A percentile compares a stretch with the other conserved stretches of the same genome.
Evolutionary conservation across 1,140 invertebrate species (phyloP).

Genomic region (Zaprionus taronus): DNA sequence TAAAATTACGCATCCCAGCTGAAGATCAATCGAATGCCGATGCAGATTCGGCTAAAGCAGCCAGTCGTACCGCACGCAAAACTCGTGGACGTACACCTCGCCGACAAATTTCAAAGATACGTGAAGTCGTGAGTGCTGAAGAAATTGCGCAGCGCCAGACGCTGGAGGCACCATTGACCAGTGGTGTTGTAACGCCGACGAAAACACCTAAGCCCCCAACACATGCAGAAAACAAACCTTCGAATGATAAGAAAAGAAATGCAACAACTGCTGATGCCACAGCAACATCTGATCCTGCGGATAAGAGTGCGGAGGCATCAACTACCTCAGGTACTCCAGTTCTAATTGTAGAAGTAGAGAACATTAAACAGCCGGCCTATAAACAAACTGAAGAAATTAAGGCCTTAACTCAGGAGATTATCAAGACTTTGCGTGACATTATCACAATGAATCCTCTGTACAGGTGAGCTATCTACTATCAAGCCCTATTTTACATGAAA

Average conservation of each 20-base stretch:
- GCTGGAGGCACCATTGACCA: constrained; percentile 47
- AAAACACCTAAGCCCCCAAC: constrained; percentile 11
- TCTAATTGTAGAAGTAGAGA: constrained; percentile 98
- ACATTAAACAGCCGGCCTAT: constrained; percentile 95
- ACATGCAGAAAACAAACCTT: background rate
- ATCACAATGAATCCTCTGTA: constrained; percentile 98
- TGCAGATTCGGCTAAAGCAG: constrained; percentile 12
- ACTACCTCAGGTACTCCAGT: constrained; percentile 85
- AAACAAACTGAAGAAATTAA: constrained; percentile 97
- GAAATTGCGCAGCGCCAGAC: constrained; percentile 49
- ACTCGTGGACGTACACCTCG: constrained; percentile 71
- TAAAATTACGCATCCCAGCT: constrained; percentile 84
- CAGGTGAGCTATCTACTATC: constrained; percentile 81
- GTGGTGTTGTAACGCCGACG: constrained; percentile 39
- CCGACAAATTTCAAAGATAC: constrained; percentile 24
- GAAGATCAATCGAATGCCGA: constrained; percentile 72
- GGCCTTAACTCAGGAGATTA: constrained; percentile 97
- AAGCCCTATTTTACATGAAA: background rate
- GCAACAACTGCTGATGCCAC: background rate
- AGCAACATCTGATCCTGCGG: background rate
- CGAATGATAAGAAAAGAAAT: background rate
- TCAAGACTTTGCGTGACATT: constrained; percentile 98
- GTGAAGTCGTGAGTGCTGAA: constrained; percentile 37
- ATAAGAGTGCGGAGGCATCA: constrained; percentile 62
- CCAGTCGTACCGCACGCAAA: constrained; percentile 85